Conservation (phyloP, 1,140 invertebrate genomes). For the Tetranychus cinnabarinus region DNA sequence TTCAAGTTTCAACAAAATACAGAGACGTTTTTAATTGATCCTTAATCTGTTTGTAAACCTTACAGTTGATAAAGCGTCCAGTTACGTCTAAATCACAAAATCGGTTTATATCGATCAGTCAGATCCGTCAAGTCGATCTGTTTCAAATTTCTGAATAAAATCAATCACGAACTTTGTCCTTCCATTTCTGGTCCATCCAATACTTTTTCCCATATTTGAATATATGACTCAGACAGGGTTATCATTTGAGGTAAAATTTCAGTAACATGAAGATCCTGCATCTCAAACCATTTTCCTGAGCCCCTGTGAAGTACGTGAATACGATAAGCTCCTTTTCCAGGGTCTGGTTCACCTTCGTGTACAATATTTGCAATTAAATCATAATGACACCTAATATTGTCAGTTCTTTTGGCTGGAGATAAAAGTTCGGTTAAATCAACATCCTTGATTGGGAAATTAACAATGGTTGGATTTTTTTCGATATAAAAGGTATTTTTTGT, state of each 20-base stretch:
- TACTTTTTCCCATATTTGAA: slow-evolving; percentile 36
- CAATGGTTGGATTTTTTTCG: slow-evolving; percentile 98
- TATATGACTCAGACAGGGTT: slow-evolving; percentile 92
- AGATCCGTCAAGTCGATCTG: too few species aligned
- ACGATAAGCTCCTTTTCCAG: slow-evolving; percentile 63
- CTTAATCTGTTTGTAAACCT: too few species aligned
- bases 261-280: slow-evolving; percentile 95
- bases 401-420: slow-evolving; percentile 43
- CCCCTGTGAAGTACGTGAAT: slow-evolving; percentile 84
- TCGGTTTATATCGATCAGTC: too few species aligned
- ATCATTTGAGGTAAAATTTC: slow-evolving; percentile 99
- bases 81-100: too few species aligned
- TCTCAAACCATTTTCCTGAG: slow-evolving; percentile 62
- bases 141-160: too few species aligned
- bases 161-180: too few species aligned
- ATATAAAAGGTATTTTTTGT: slow-evolving; percentile 97
- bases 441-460: slow-evolving; percentile 95
- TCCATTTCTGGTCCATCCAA: too few species aligned
- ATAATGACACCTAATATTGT: slow-evolving; percentile 60
- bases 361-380: slow-evolving; percentile 94
- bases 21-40: too few species aligned
- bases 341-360: slow-evolving; percentile 83
- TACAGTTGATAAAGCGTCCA: too few species aligned
- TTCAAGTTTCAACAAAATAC: too few species aligned
- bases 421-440: slow-evolving; percentile 93